Conservation (phyloP, 2,797 vertebrate genomes). For the Spinibarbus caldwelli region DNA sequence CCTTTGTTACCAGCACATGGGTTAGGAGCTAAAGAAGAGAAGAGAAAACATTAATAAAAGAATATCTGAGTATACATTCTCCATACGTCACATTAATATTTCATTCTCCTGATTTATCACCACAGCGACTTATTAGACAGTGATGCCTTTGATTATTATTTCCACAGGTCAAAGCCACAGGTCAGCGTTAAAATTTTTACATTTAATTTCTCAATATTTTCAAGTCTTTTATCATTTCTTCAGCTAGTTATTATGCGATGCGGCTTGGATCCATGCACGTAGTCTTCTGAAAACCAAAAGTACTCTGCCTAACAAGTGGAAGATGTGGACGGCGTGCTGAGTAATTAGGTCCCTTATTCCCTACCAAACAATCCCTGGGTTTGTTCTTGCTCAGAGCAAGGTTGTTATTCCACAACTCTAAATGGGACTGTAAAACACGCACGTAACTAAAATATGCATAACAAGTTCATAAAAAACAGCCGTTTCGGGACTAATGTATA, state of each 20-base stretch:
- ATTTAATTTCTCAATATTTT: neutral
- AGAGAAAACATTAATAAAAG: conserved; percentile 7
- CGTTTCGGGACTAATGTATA: neutral
- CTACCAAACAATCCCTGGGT: conserved; percentile 20
- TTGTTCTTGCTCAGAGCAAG: conserved; percentile 47
- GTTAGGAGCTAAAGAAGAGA: conserved; percentile 76
- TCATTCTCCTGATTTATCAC: neutral
- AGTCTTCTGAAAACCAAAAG: conserved; percentile 3
- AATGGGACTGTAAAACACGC: conserved; percentile 11
- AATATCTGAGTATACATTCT: neutral
- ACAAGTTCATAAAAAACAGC: conserved; percentile 8
- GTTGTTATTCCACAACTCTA: conserved; percentile 34
- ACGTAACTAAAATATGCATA: neutral
- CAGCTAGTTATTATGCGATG: too few species aligned
- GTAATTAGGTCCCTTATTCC: conserved; percentile 41
- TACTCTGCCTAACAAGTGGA: conserved; percentile 13
- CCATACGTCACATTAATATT: neutral
- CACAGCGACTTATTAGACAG: neutral
- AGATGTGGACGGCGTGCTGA: conserved; percentile 4
- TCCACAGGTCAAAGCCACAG: neutral
- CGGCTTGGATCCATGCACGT: neutral
- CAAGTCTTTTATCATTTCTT: too few species aligned
- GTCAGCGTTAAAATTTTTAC: neutral
- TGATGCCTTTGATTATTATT: neutral
- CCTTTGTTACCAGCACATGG: conserved; percentile 82